phyloP scores from a whole-genome alignment of 2,888 invertebrate species.

The Slavum lentiscoides region DNA sequence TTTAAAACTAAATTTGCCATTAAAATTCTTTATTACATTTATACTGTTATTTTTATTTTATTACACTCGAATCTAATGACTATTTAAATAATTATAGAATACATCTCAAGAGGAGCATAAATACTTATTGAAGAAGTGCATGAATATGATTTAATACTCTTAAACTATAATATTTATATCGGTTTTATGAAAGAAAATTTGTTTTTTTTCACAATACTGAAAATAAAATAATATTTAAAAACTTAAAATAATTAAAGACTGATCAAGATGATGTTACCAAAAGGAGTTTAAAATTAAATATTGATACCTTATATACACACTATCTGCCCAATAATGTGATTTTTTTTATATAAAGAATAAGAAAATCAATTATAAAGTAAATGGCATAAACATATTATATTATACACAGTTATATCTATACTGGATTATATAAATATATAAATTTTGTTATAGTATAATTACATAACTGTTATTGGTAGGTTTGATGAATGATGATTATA shows the following conservation, averaged over 20 bases:
- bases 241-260: slow-evolving; percentile 1
- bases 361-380: too few relatives aligned
- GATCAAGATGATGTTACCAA: background rate
- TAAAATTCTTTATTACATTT: slow-evolving; percentile 41
- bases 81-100: background rate
- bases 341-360: too few relatives aligned
- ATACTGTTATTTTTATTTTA: slow-evolving; percentile 36
- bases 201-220: background rate
- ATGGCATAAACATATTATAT: too few relatives aligned
- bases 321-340: too few relatives aligned
- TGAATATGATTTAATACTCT: background rate
- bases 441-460: too few relatives aligned
- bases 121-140: too few relatives aligned
- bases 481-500: too few relatives aligned
- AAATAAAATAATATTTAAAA: background rate
- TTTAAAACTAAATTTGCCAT: slow-evolving; percentile 39
- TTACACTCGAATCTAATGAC: background rate
- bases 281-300: too few relatives aligned
- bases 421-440: too few relatives aligned
- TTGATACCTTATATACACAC: too few relatives aligned
- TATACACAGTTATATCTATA: too few relatives aligned
- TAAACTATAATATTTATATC: background rate
- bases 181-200: background rate
- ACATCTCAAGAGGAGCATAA: background rate
- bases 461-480: too few relatives aligned